Evolutionary conservation across 2,113 vertebrate species (phyloP), one percentile per base, ranked within the genome.

Genomic region (Axis porcinus): DNA sequence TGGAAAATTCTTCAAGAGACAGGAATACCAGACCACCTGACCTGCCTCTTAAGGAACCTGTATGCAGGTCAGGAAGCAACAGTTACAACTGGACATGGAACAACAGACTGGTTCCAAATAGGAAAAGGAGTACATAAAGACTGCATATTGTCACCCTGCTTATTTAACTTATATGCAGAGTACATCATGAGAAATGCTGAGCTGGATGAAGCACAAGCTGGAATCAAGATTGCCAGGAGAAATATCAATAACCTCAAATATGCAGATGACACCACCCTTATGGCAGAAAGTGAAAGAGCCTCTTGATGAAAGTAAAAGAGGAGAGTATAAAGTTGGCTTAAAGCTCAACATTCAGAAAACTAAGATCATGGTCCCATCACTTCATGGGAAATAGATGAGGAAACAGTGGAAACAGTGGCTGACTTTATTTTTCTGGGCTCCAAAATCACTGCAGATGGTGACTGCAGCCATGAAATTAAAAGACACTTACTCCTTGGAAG

Each of bases 1-100:
- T 64, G 60, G 30, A 64, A 64, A 64, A 64, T 7, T 33, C 60
- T 33, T 0, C 0, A 33, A 64, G 60, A 64, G 14, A 33, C 7
- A 3, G 27, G 30, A 64, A 64, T 64, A 64, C 30, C 60, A 64
- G 60, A 33, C 30, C 30, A 16, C 14, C 6, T 64, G 60, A 64
- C 30, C 30, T 64, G 60, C 15, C 14, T 64, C 60, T 64, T 64
- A 14, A 64, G 30, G 33, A 64, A 64, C 7, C 15, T 64, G 15
- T 64, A 64, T 64, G 60, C 30, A 64, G 14, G 15, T 64, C 60
- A 64, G 60, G 30, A 64, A 64, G 60, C 60, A 2, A 64, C 30
- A 33, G 30, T 8, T 64, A 33, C 14, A 64, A 64, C 30, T 33
- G 60, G 60, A 64, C 60, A 64, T 64, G 60, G 30, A 33, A 2